Evolutionary conservation across 2,797 vertebrate genomes (phyloP).

Genomic region (Salmo trutta): DNA sequence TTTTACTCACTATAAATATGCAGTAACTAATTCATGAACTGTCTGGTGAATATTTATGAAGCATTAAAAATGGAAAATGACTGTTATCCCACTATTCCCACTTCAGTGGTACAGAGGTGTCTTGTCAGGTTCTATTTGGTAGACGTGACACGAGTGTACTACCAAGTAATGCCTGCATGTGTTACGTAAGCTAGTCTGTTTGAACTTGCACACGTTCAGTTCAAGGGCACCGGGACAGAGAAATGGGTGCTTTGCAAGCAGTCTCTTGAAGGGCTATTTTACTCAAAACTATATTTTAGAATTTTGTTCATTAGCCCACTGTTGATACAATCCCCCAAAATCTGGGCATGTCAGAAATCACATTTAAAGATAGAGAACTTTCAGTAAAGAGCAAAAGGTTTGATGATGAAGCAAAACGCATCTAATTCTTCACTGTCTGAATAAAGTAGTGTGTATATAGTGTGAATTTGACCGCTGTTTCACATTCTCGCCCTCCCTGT

Average conservation of each 20-base stretch:
- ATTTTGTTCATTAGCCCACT: too few relatives aligned
- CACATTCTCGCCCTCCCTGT: neutral
- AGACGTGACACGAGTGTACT: constrained; percentile 8
- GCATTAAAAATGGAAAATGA: constrained; percentile 70
- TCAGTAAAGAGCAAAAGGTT: too few relatives aligned
- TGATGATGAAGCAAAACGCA: too few relatives aligned
- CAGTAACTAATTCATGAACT: constrained; percentile 70
- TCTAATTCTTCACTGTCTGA: too few relatives aligned
- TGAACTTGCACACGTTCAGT: neutral
- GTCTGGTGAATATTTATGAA: constrained; percentile 68
- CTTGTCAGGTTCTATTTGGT: constrained; percentile 21
- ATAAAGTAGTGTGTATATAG: too few relatives aligned
- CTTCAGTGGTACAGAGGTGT: constrained; percentile 12
- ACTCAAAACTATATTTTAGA: too few relatives aligned
- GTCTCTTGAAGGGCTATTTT: neutral
- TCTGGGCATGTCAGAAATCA: too few relatives aligned
- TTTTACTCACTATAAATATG: constrained; percentile 71
- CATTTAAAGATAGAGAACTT: too few relatives aligned
- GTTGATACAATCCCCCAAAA: too few relatives aligned
- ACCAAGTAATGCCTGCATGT: constrained; percentile 10
- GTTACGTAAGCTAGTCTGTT: neutral
- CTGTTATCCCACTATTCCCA: constrained; percentile 39
- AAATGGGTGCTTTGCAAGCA: neutral
- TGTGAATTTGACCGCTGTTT: too few relatives aligned
- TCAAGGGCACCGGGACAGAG: neutral